Evolutionary conservation across 1,140 invertebrate species (phyloP), one percentile per base, ranked within the genome.

Genomic region (Aphidius ervi): DNA sequence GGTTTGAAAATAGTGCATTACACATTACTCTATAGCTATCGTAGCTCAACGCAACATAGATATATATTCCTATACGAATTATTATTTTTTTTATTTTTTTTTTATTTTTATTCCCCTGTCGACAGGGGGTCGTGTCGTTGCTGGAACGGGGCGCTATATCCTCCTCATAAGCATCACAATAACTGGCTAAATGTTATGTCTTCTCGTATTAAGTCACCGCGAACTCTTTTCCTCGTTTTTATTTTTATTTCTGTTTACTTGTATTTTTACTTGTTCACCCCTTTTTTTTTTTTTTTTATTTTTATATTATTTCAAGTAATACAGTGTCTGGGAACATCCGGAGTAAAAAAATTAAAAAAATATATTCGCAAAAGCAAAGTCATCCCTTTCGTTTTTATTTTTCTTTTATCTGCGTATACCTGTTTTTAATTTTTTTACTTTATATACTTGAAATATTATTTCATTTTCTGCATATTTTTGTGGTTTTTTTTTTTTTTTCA

Each of bases 131-230:
- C 16, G 16, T 16, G 16, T 16, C 16, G 16, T 60, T 58, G 58
- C 56, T 60, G 53, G 53, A 63, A 58, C 45, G 41, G 62, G 62
- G 54, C 45, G 58, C 47, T 63, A 60, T 31, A 31, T 60, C 41
- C 62, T 60, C 41, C 62, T 63, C 62, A 63, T 63, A 40, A 52
- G 46, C 62, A 63, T 63, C 7, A 63, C 62, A 63, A 63, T 60
- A 31, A 50, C 41, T 41, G 16, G n/a, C 58, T 60, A 60, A 63
- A 60, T 60, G 62, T 63, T 63, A 60, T 63, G 62, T 63, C 62
- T 58, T 57, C 47, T 41, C 60, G 55, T 63, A 60, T 63, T 63
- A 63, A 63, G 62, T 60, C 62, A 63, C 62, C 46, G 62, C 60
- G 47, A 41, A 58, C 48, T 56, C 48, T 62, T 57, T 62, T 20